A percentile compares a stretch with the other conserved stretches of the same genome.
Conservation (phyloP, 2,113 vertebrate genomes). For the Hemichromis elongatus region DNA sequence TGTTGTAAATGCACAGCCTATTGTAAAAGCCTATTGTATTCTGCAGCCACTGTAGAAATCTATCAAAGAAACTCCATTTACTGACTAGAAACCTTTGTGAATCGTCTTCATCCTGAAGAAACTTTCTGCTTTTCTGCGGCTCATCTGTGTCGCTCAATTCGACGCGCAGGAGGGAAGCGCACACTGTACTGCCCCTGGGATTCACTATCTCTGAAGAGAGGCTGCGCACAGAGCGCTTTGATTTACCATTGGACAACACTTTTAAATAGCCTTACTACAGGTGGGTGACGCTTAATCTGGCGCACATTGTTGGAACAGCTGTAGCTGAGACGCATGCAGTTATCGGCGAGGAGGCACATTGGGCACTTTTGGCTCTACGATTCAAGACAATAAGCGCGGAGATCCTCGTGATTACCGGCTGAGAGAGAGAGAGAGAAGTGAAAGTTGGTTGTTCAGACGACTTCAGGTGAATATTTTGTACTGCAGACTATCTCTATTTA, state of each 20-base stretch:
- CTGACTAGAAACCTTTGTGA: not conserved
- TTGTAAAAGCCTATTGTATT: not conserved
- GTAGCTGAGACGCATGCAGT: not conserved
- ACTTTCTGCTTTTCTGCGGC: not conserved
- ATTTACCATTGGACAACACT: not conserved
- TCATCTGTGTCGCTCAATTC: not conserved
- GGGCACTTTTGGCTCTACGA: not conserved
- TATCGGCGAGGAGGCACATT: not conserved
- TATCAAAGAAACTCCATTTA: not conserved
- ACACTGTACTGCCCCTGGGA: not conserved
- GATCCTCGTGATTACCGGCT: not conserved
- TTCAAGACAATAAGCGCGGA: not conserved
- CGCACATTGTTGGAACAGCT: not conserved
- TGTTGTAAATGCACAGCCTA: not conserved
- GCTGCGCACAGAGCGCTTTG: not conserved
- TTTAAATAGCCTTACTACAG: not conserved
- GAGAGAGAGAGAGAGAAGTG: not conserved
- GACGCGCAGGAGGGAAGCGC: not conserved
- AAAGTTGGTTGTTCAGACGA: not conserved
- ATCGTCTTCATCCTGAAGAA: not conserved
- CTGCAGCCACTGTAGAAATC: not conserved
- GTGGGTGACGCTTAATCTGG: constrained; percentile 18
- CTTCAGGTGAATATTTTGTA: constrained; percentile 20
- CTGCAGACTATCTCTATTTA: constrained; percentile 1
- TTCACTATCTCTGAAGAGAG: not conserved